phyloP scores from a whole-genome alignment of 2,797 vertebrate species.

The Anguilla obscura region DNA sequence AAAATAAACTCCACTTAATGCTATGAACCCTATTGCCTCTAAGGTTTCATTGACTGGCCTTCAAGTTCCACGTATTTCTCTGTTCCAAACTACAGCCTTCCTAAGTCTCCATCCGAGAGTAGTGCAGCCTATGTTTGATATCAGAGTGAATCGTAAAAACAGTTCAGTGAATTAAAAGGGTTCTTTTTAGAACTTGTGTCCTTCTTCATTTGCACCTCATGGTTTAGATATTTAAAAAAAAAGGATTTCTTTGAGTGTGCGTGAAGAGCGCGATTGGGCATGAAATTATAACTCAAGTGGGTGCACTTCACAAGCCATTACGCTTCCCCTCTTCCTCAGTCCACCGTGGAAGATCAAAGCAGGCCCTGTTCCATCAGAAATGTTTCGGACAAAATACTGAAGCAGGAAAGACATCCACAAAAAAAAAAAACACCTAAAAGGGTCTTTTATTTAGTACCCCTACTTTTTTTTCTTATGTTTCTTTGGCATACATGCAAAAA shows the following conservation, averaged over 20 bases:
- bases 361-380: not conserved
- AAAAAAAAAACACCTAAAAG: not conserved
- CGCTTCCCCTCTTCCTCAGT: not conserved
- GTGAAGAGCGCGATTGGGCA: not conserved
- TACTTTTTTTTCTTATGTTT: too few relatives aligned
- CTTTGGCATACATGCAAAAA: too few relatives aligned
- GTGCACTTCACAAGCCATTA: not conserved
- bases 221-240: not conserved
- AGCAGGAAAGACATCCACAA: not conserved
- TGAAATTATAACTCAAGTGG: conserved; percentile 14
- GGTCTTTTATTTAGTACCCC: too few relatives aligned
- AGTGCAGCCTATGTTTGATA: not conserved
- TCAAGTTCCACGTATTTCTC: not conserved
- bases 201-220: not conserved
- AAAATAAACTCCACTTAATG: too few relatives aligned
- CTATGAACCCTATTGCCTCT: too few relatives aligned
- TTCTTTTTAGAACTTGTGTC: not conserved
- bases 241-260: not conserved
- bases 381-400: not conserved
- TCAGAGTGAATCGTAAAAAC: not conserved
- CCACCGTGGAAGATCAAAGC: not conserved
- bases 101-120: not conserved
- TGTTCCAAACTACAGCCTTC: not conserved
- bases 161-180: not conserved
- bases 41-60: not conserved